Base-by-base conservation (phyloP, 1,140 invertebrate genomes). In the Tenebrio molitor region DNA sequence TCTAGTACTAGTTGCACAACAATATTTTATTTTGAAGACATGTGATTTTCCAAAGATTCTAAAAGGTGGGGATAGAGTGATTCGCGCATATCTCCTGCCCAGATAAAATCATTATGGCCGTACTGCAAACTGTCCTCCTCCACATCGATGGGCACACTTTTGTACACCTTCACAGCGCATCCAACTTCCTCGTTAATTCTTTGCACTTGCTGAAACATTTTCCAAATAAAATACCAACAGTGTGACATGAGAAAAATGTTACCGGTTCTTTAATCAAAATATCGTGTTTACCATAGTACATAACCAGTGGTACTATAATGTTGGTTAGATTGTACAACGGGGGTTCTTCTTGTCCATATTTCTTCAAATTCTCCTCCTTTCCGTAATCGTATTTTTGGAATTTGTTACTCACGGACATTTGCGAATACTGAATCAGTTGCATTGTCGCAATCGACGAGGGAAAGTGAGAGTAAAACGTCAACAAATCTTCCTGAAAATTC, bases 241-340 rank as follows among this genome's bases (percentile, higher is more conserved):
- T n/a, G n/a, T n/a, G 29, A 3, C 29, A 33, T 4, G 29, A 4
- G 8, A 4, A 4, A 33, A 4, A 4, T 21, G 12, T 21, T 50
- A 50, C 44, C 0, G 19, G 1, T 19, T 14, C 19, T 50, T 21
- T 50, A n/a, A 50, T 21, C 4, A 33, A 33, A 33, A 33, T 21
- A 21, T 50, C 44, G 17, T 50, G 44, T 21, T 50, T 50, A 1
- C 44, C 44, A n/a, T 50, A 50, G 23, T 21, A 50, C 44, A 50
- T 50, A 50, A 8, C 19, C 5, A 50, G 10, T 19, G 44, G 44
- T 7, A 19, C n/a, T 21, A 2, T 50, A 50, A 50, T 19, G n/a
- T 50, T 50, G 10, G 3, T n/a, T 19, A 50, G 8, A 50, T 50
- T 7, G 23, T 50, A 50, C 15, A 50, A 7, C 0, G 44, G 44